Conservation (phyloP, 1,140 invertebrate genomes). For the Caenorhabditis latens region DNA sequence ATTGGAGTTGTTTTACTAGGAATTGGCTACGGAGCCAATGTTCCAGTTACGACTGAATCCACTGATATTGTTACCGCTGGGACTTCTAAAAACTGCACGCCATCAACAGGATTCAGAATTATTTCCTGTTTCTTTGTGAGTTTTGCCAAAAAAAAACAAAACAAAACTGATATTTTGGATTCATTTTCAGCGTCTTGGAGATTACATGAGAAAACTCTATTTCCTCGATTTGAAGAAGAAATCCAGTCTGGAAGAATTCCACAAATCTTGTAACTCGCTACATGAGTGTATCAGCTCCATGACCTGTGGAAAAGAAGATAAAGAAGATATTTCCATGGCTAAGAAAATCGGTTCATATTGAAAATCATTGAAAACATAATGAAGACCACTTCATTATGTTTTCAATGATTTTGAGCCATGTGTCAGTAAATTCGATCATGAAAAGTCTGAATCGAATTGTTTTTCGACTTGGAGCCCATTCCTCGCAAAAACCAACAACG, state of each 20-base stretch:
- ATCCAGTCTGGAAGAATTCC: not conserved
- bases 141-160: too few relatives aligned
- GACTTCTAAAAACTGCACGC: not conserved
- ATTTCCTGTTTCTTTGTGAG: not conserved
- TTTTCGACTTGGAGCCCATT: not conserved
- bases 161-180: not conserved
- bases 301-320: not conserved
- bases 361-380: too few relatives aligned
- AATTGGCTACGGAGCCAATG: not conserved
- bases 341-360: not conserved
- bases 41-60: not conserved
- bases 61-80: not conserved
- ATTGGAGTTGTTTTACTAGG: too few relatives aligned
- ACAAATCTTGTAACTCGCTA: not conserved
- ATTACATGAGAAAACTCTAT: not conserved
- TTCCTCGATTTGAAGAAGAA: not conserved
- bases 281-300: not conserved
- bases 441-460: not conserved
- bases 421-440: not conserved
- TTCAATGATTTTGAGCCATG: not conserved
- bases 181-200: not conserved
- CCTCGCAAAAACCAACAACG: not conserved
- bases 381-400: constrained; percentile 1
- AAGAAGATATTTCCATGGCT: not conserved
- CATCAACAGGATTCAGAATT: not conserved